Evolutionary conservation across 2,797 vertebrate genomes (phyloP).

Genomic region (Sarcoramphus papa): DNA sequence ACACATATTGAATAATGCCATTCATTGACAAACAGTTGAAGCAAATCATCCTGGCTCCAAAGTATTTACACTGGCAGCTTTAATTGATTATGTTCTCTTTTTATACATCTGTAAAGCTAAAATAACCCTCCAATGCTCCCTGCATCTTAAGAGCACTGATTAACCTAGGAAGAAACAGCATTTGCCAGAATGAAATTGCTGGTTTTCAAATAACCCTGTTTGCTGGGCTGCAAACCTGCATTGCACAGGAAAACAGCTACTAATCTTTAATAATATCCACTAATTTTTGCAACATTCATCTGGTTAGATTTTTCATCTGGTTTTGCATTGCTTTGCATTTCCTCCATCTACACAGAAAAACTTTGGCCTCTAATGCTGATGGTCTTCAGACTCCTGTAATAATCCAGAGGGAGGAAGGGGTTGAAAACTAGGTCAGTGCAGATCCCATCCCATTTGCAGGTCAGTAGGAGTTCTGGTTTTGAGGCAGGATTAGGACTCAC

Average conservation of each 20-base stretch:
- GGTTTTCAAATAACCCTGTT: background rate
- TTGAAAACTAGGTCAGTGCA: background rate
- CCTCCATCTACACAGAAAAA: background rate
- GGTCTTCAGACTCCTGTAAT: background rate
- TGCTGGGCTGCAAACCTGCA: background rate
- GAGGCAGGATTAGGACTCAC: background rate
- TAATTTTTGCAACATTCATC: background rate
- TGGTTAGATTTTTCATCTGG: background rate
- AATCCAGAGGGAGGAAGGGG: background rate
- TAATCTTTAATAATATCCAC: background rate
- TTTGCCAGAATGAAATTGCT: background rate
- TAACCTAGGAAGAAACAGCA: background rate
- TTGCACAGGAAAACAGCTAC: background rate
- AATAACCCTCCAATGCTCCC: background rate
- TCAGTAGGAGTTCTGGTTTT: background rate
- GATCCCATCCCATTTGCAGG: background rate
- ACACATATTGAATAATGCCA: conserved; percentile 37
- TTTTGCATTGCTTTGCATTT: background rate
- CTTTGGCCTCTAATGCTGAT: background rate
- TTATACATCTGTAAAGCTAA: background rate
- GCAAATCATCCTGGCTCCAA: background rate
- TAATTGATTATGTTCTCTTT: conserved; percentile 1
- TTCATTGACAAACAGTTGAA: conserved; percentile 27
- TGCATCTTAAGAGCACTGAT: background rate
- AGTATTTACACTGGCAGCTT: background rate